Conservation (phyloP, 2,113 vertebrate genomes). For the Acanthochromis polyacanthus region DNA sequence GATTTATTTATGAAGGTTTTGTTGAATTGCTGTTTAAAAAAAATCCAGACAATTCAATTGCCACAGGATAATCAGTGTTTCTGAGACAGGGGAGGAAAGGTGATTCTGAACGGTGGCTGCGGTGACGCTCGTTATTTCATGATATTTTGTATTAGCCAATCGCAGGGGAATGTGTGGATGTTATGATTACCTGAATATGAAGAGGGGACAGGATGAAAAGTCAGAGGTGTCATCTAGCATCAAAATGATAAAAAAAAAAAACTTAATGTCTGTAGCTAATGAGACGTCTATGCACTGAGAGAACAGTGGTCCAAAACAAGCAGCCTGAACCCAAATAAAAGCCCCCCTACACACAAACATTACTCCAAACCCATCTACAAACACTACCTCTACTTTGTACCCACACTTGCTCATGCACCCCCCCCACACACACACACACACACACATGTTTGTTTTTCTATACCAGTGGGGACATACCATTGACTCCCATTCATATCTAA, state of each 20-base stretch:
- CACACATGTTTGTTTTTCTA: no score
- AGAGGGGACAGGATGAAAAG: not conserved
- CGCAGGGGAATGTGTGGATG: not conserved
- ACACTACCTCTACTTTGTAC: constrained; percentile 72
- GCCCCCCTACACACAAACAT: constrained; percentile 20
- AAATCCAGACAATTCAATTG: constrained; percentile 75
- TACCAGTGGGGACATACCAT: no score
- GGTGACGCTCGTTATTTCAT: not conserved
- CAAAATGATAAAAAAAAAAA: not conserved
- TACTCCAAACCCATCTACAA: constrained; percentile 56
- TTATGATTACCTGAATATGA: not conserved
- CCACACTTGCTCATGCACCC: constrained; percentile 5
- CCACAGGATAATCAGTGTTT: constrained; percentile 82
- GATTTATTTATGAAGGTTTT: constrained; percentile 74
- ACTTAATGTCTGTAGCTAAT: constrained; percentile 5
- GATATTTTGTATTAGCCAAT: constrained; percentile 1
- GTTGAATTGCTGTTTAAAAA: constrained; percentile 66
- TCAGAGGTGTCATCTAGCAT: not conserved
- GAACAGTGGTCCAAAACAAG: constrained; percentile 60
- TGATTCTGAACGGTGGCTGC: constrained; percentile 17
- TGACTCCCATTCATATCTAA: no score
- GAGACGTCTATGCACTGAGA: constrained; percentile 66
- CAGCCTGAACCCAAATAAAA: constrained; percentile 44
- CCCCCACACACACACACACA: constrained; percentile 15
- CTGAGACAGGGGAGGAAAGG: not conserved